Percentiles rank a stretch among this genome's conserved stretches.
Conservation (phyloP, 2,797 vertebrate species). For the Scyliorhinus canicula region DNA sequence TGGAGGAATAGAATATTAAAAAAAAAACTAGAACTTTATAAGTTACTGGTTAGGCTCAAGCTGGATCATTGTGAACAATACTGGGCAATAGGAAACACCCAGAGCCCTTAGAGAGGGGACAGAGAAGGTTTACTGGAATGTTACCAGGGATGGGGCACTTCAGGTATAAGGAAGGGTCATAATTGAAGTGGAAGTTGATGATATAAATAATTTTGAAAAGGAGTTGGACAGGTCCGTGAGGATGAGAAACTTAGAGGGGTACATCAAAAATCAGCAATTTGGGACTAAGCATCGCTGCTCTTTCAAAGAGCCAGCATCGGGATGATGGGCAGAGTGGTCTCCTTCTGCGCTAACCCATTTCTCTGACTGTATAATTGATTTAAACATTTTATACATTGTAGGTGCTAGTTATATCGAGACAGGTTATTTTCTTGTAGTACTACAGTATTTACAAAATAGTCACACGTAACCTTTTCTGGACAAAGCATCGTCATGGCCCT, state of each 20-base stretch:
- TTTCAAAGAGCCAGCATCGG: neutral
- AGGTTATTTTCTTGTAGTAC: neutral
- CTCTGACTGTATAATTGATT: neutral
- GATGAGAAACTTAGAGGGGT: neutral
- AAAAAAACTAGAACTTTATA: neutral
- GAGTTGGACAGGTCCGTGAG: neutral
- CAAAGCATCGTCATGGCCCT: neutral
- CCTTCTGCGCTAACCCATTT: neutral
- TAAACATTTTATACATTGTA: neutral
- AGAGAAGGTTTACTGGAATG: no score
- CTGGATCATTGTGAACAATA: neutral
- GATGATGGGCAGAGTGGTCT: neutral
- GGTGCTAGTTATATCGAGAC: neutral
- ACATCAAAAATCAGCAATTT: neutral
- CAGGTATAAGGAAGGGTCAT: no score
- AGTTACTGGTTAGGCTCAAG: neutral
- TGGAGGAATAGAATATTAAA: neutral
- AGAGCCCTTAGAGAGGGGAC: neutral
- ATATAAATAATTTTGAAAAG: neutral
- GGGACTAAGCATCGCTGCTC: neutral
- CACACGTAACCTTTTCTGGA: neutral
- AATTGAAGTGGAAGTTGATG: neutral
- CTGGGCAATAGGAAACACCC: neutral
- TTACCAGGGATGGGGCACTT: no score
- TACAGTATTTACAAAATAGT: neutral